A percentile compares a stretch with the other conserved stretches of the same genome.
These are phyloP conservation scores for Leucopsar rothschildi DNA, from an alignment of 2,113 vertebrate species.

Conservation along the genomic window DNA sequence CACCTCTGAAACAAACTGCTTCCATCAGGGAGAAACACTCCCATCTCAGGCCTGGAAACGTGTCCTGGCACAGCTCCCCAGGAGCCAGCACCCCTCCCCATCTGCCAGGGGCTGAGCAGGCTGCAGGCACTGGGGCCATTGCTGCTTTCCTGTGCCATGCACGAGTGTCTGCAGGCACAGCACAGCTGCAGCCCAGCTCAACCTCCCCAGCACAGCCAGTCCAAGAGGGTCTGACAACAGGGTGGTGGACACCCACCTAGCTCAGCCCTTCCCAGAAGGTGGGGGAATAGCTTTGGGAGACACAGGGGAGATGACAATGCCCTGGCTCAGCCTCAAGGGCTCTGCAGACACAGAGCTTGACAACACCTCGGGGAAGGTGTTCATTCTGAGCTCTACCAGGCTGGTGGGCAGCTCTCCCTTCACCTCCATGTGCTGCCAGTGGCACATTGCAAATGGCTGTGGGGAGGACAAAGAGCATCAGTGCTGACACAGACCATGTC, in stretches of 20 bases:
- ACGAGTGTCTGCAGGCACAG: not conserved
- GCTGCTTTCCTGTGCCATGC: not conserved
- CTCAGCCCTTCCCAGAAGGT: not conserved
- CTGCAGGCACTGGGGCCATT: not conserved
- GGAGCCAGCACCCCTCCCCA: not conserved
- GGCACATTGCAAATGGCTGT: not conserved
- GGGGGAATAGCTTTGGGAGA: not conserved
- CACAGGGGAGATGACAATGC: not conserved
- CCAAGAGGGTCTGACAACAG: not conserved
- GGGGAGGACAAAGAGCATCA: not conserved
- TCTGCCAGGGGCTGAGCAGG: not conserved
- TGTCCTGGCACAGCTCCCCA: not conserved
- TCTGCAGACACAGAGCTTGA: not conserved
- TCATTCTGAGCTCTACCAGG: not conserved
- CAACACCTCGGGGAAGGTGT: not conserved
- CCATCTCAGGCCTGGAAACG: not conserved
- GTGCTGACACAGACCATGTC: not conserved
- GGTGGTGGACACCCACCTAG: not conserved
- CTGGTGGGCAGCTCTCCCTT: not conserved
- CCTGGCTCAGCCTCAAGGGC: not conserved
- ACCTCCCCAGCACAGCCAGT: not conserved
- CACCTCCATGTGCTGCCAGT: not conserved
- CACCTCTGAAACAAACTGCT: not conserved
- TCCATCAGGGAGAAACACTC: not conserved
- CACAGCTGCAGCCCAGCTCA: not conserved